Percentiles rank a stretch among this genome's conserved stretches.
phyloP scores from a whole-genome alignment of 2,113 vertebrate species.

The Ceratotherium simum region DNA sequence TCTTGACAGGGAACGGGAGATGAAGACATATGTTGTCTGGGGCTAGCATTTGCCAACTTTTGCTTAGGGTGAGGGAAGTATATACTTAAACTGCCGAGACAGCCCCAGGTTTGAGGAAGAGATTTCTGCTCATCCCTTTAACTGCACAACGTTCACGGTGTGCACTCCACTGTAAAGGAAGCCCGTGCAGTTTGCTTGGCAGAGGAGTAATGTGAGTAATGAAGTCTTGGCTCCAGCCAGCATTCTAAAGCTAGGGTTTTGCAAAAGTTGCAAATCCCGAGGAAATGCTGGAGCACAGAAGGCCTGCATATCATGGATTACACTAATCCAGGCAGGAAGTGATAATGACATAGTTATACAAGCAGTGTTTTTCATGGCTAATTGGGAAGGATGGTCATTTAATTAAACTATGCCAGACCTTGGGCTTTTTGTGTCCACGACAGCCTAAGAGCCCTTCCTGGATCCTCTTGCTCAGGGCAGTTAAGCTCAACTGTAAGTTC shows the following conservation, averaged over 20 bases:
- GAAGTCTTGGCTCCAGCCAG: slow-evolving; percentile 82
- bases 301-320: slow-evolving; percentile 81
- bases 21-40: not conserved
- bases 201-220: slow-evolving; percentile 76
- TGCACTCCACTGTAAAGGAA: slow-evolving; percentile 73
- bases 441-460: not conserved
- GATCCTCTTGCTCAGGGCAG: not conserved
- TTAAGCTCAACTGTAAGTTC: slow-evolving; percentile 3
- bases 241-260: slow-evolving; percentile 80
- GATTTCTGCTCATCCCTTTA: slow-evolving; percentile 61
- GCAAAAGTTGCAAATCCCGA: slow-evolving; percentile 83
- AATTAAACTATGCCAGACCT: not conserved
- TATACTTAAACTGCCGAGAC: not conserved
- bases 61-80: not conserved
- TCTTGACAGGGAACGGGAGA: not conserved
- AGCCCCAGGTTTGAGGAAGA: slow-evolving; percentile 43
- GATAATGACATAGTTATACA: slow-evolving; percentile 79
- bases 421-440: not conserved
- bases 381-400: slow-evolving; percentile 78
- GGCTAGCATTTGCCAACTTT: not conserved
- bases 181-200: slow-evolving; percentile 72
- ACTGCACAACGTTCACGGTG: slow-evolving; percentile 62
- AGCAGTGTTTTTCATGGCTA: slow-evolving; percentile 78
- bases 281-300: slow-evolving; percentile 80
- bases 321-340: slow-evolving; percentile 84